Evolutionary conservation across 2,113 vertebrate species (phyloP), one percentile per base, ranked within the genome.

Genomic region (Spheniscus mendiculus): DNA sequence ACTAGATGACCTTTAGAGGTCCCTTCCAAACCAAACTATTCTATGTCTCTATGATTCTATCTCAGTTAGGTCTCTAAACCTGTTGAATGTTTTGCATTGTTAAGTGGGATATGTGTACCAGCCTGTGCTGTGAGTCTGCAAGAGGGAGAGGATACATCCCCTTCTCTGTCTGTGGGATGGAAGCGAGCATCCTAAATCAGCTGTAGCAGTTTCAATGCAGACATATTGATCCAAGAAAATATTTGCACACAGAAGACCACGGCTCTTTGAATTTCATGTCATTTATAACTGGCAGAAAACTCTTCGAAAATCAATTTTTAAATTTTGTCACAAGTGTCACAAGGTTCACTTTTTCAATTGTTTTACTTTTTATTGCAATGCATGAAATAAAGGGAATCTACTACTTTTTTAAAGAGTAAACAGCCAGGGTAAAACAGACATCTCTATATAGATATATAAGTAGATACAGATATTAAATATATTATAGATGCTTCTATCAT

Each of bases 181-280:
- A 81, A 74, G 11, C 20, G 59, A 91, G 73, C 12, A 67, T 26
- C 47, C 65, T 63, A 55, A 87, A 38, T 36, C 50, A 78, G 32
- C 32, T 78, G 22, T 11, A 58, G 87, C 38, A 59, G 20, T 58
- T 95, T 66, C 38, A 55, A 0, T 32, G 53, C 22, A 89, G 38
- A 73, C 74, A 70, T 87, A 27, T 4, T 29, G 22, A 58, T 38
- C 52, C 8, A 36, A 84, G 22, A 25, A 77, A 66, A 63, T 53
- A 42, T 55, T 78, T 74, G 14, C 32, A 56, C 3, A 16, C 17
- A 66, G 36, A 79, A 73, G 49, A 52, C 16, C 19, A 65, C 9
- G 0, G 0, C 13, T 55, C 12, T 78, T 66, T 66, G 63, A 63
- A 67, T 84, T 50, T 84, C 6, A 26, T 40, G n/a, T 12, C 0